A percentile compares a stretch with the other conserved stretches of the same genome.
phyloP scores from a whole-genome alignment of 2,797 vertebrate species.

The Crypturellus tataupa region DNA sequence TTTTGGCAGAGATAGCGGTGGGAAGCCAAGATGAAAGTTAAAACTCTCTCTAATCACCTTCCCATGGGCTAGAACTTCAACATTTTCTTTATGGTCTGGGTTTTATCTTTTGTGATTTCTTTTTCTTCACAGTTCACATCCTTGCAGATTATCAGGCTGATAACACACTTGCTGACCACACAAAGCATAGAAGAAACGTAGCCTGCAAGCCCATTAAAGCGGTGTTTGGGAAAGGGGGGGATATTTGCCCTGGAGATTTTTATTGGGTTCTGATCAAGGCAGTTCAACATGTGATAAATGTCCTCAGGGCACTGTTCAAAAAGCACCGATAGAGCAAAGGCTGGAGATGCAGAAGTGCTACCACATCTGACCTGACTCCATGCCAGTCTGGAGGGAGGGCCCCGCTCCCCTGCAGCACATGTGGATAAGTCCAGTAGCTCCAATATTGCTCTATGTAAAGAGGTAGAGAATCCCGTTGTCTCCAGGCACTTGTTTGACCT shows the following conservation, averaged over 20 bases:
- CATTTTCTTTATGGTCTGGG: not conserved
- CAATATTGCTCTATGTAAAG: not conserved
- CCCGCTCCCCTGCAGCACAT: constrained; percentile 10
- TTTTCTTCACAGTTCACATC: not conserved
- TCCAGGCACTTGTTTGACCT: not conserved
- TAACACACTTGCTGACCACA: not conserved
- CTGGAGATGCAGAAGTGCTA: not conserved
- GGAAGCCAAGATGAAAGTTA: not conserved
- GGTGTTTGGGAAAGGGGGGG: not conserved
- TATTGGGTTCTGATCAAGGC: not conserved
- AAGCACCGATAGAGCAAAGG: not conserved
- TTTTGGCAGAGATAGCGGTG: not conserved
- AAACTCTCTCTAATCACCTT: not conserved
- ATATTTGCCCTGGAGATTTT: not conserved
- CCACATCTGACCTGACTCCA: not conserved
- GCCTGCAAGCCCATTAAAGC: not conserved
- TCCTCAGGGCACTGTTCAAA: accelerated
- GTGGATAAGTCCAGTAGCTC: constrained; percentile 49
- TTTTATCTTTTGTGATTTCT: not conserved
- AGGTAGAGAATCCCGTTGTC: not conserved
- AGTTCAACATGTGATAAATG: accelerated
- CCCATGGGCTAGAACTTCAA: not conserved
- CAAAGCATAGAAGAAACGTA: not conserved
- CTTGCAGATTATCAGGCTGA: not conserved
- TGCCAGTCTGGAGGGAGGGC: not conserved